Percentiles rank a stretch among this genome's conserved stretches.
Conservation (phyloP, 64 coral and sea anemone species). For the Exaiptasia diaphana region DNA sequence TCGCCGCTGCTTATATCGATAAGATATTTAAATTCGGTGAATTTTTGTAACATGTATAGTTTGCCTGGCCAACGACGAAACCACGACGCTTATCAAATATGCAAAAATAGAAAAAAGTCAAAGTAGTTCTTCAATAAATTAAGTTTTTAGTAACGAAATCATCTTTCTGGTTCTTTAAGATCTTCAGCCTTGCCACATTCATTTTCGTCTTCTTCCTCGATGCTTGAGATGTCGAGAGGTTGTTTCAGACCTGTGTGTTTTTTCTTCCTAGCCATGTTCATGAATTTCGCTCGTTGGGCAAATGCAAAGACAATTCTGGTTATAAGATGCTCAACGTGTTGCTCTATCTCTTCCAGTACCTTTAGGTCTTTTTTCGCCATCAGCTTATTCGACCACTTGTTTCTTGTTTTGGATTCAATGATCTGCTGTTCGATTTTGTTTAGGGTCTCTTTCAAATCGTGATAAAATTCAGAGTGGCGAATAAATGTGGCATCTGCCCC, state of each 20-base stretch:
- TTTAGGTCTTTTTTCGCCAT: slow-evolving; percentile 84
- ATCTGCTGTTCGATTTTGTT: slow-evolving; percentile 71
- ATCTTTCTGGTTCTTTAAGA: neutral
- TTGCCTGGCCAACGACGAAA: slow-evolving; percentile 12
- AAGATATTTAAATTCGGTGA: no score
- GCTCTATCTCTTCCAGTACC: slow-evolving; percentile 61
- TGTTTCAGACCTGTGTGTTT: neutral
- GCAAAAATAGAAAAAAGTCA: neutral
- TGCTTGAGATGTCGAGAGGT: neutral
- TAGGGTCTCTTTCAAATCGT: slow-evolving; percentile 78
- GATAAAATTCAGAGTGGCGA: slow-evolving; percentile 79
- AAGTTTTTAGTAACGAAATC: neutral
- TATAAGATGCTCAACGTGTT: slow-evolving; percentile 73
- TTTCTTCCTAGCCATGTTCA: slow-evolving; percentile 55
- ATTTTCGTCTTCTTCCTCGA: slow-evolving; percentile 41
- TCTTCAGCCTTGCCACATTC: slow-evolving; percentile 22
- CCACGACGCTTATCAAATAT: slow-evolving; percentile 30
- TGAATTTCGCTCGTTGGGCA: slow-evolving; percentile 65
- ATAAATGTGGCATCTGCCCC: slow-evolving; percentile 76
- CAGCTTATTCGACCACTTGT: slow-evolving; percentile 72
- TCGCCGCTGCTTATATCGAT: no score
- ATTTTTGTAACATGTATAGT: no score
- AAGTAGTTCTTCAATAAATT: neutral
- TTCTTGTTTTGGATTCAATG: slow-evolving; percentile 44
- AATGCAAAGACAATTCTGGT: slow-evolving; percentile 93